phyloP scores from a whole-genome alignment of 1,140 invertebrate species.

The Atta cephalotes region DNA sequence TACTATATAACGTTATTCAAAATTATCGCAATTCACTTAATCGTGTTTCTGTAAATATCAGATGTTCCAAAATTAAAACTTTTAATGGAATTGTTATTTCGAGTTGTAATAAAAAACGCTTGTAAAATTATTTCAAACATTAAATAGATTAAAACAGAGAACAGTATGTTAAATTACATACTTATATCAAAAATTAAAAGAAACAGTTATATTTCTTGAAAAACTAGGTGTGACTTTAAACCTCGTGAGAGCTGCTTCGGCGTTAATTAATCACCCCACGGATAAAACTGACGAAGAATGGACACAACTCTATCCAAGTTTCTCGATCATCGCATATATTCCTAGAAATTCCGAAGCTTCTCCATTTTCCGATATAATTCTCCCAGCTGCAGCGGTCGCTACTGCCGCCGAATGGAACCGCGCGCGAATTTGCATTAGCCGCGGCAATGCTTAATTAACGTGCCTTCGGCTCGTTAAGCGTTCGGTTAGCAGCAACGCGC shows the following conservation, averaged over 20 bases:
- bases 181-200: background rate
- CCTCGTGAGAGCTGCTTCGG: background rate
- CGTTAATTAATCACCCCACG: slow-evolving; percentile 31
- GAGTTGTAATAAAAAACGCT: background rate
- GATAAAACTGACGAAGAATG: slow-evolving; percentile 1
- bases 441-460: slow-evolving; percentile 67
- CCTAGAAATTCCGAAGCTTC: slow-evolving; percentile 53
- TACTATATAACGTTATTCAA: background rate
- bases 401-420: slow-evolving; percentile 38
- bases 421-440: slow-evolving; percentile 59
- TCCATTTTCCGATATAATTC: slow-evolving; percentile 59
- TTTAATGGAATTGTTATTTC: background rate
- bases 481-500: slow-evolving; percentile 52
- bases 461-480: slow-evolving; percentile 59
- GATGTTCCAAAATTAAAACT: background rate
- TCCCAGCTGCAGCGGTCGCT: background rate
- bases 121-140: background rate
- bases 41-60: background rate
- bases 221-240: slow-evolving; percentile 19
- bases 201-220: background rate
- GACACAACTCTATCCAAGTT: background rate
- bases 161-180: background rate
- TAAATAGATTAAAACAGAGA: background rate
- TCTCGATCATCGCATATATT: slow-evolving; percentile 46
- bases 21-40: background rate